Evolutionary conservation across 1,140 invertebrate genomes (phyloP), one percentile per base, ranked within the genome.

Genomic region (Platyura marginata): DNA sequence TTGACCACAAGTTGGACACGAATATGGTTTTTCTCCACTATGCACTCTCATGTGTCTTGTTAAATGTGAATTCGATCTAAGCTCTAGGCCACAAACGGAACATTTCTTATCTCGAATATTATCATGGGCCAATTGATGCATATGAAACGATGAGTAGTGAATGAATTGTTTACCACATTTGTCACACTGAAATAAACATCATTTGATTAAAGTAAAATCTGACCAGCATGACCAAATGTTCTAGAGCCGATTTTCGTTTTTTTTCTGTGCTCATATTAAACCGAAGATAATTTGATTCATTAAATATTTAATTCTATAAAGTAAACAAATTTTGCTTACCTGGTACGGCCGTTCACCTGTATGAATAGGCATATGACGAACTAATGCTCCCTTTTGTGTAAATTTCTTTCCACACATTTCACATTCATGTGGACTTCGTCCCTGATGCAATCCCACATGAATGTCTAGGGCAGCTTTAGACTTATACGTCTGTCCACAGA

Each of bases 321-420:
- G 25, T 29, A n/a, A n/a, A n/a, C n/a, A n/a, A n/a, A n/a, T n/a
- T 29, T 29, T 13, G 13, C 19, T 38, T 38, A 38, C 36, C 36
- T 38, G 36, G 45, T 70, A 78, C 1, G 73, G 75, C 52, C 74
- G 74, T 57, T 75, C 72, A 4, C 74, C 81, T 2, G 79, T 82
- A 59, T 86, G 69, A 47, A 66, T 67, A 44, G 65, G 56, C 51
- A 64, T 63, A 49, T 74, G 71, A 47, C 68, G 67, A 41, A 65
- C 57, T 37, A 73, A 55, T 42, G 74, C 71, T 23, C 71, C 70
- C 54, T 71, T 75, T 57, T 78, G 75, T 2, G 71, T 72, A 56
- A 79, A 79, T 38, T 62, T 68, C 61, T 86, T 85, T n/a, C 70
- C 69, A 56, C 81, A 86, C 45, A 72, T 20, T 16, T 40, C 39